phyloP scores from a whole-genome alignment of 2,888 invertebrate species.

The Agrochola lychnidis region DNA sequence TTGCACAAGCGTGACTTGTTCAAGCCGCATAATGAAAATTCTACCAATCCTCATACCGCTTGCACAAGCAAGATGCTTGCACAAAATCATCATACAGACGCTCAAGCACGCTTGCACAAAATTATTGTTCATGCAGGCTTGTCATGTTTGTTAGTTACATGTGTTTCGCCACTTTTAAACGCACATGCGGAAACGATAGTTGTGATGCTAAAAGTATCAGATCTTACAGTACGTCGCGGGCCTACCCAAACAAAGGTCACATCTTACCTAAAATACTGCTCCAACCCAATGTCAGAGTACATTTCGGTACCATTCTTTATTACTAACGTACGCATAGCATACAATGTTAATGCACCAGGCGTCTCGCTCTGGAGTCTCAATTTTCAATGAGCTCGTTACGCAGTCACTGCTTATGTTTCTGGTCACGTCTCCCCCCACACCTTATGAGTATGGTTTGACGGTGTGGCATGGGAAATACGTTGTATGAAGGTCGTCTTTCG shows the following conservation, averaged over 20 bases:
- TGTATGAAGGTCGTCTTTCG: constrained; percentile 70
- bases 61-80: too few relatives aligned
- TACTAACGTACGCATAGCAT: constrained; percentile 30
- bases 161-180: too few relatives aligned
- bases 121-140: too few relatives aligned
- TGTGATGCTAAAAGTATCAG: neutral
- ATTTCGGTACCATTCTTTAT: constrained; percentile 48
- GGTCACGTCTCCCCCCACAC: constrained; percentile 71
- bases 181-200: neutral
- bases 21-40: too few relatives aligned
- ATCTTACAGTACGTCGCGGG: neutral
- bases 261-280: constrained; percentile 3
- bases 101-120: too few relatives aligned
- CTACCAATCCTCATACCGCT: too few relatives aligned
- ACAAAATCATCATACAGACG: too few relatives aligned
- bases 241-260: constrained; percentile 3
- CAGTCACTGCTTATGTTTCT: constrained; percentile 67
- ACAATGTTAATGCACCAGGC: constrained; percentile 49
- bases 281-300: constrained; percentile 12
- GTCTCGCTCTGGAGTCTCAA: constrained; percentile 66
- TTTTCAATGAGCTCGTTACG: constrained; percentile 74
- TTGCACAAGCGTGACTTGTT: too few relatives aligned
- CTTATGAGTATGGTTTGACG: constrained; percentile 32
- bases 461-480: constrained; percentile 73
- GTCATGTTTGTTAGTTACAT: too few relatives aligned